phyloP scores from a whole-genome alignment of 2,797 vertebrate species.

The Simalia tracyae region DNA sequence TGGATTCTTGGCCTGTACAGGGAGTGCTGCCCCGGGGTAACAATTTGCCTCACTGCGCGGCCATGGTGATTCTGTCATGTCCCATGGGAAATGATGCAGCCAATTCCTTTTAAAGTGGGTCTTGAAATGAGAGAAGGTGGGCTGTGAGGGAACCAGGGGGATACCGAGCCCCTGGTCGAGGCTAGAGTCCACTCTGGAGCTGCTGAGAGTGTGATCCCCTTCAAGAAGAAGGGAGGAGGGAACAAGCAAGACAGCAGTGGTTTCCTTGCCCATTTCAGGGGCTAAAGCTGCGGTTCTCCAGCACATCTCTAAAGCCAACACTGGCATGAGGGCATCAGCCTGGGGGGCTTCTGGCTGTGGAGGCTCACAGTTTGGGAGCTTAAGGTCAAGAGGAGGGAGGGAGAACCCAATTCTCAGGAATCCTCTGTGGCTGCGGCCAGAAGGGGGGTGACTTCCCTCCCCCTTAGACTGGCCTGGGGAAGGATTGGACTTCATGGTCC shows the following conservation, averaged over 20 bases:
- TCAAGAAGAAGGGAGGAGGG: background rate
- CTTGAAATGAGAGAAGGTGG: background rate
- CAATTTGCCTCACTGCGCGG: too few relatives aligned
- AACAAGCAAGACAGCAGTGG: background rate
- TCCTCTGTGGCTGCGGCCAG: background rate
- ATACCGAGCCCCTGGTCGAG: background rate
- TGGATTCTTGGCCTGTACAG: too few relatives aligned
- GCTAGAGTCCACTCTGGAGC: background rate
- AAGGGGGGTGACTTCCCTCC: background rate
- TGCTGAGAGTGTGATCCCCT: background rate
- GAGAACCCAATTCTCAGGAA: background rate
- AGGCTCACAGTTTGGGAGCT: background rate
- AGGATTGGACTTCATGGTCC: background rate
- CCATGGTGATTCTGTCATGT: background rate
- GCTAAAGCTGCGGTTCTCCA: background rate
- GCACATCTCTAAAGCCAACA: background rate
- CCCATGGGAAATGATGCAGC: background rate
- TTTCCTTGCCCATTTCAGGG: background rate
- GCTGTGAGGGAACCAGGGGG: background rate
- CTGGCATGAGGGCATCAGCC: background rate
- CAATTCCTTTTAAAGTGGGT: background rate
- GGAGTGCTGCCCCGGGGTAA: background rate
- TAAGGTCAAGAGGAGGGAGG: background rate
- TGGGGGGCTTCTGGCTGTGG: background rate
- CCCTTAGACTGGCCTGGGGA: background rate